Conservation (phyloP, 2,113 vertebrate species). For the Lycaon pictus region DNA sequence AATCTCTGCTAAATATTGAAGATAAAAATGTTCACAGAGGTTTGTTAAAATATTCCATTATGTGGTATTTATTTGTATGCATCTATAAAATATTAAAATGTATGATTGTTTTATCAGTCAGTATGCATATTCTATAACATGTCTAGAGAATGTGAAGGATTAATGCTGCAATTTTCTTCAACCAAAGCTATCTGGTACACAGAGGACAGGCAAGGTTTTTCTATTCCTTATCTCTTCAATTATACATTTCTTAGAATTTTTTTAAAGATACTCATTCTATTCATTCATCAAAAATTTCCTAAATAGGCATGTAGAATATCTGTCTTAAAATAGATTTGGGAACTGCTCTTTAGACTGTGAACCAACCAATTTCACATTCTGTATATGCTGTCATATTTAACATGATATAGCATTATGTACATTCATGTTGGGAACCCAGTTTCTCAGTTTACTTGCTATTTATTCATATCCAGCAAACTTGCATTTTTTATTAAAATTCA, state of each 20-base stretch:
- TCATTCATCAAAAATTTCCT: neutral
- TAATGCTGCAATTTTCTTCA: neutral
- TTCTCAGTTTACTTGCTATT: neutral
- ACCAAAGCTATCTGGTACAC: neutral
- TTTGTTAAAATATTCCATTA: neutral
- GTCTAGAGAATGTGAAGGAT: neutral
- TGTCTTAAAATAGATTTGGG: neutral
- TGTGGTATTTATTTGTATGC: neutral
- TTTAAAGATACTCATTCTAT: neutral
- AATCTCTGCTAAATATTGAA: neutral
- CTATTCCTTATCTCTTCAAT: neutral
- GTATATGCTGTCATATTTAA: neutral
- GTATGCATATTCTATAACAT: neutral
- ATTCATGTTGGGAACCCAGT: neutral
- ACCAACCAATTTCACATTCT: neutral
- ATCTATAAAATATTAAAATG: constrained; percentile 10
- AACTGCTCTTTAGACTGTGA: neutral
- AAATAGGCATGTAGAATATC: neutral
- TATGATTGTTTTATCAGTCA: neutral
- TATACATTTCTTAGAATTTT: neutral
- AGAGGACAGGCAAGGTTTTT: neutral
- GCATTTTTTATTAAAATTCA: neutral
- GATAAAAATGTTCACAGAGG: neutral
- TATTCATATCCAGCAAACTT: neutral
- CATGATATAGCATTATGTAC: neutral